A percentile compares a stretch with the other conserved stretches of the same genome.
Evolutionary conservation across 2,113 vertebrate genomes (phyloP).

Genomic region (Columba janthina): DNA sequence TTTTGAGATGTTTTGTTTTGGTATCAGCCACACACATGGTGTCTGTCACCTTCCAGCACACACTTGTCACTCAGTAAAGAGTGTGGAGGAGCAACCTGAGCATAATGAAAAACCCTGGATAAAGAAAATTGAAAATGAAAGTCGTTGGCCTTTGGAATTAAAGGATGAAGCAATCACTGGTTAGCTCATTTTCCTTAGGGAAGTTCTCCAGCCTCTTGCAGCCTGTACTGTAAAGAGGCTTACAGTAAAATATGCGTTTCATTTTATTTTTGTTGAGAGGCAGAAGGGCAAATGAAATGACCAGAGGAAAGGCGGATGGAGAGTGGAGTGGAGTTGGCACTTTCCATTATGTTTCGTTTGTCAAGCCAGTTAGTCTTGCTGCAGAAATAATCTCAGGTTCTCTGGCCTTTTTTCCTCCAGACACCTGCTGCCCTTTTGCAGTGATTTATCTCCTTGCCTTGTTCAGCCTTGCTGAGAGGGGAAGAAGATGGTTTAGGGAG

Average conservation of each 20-base stretch:
- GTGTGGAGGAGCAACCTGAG: not conserved
- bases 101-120: not conserved
- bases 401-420: not conserved
- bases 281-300: conserved; percentile 43
- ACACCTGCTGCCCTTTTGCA: conserved; percentile 23
- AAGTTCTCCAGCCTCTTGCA: not conserved
- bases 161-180: conserved; percentile 4
- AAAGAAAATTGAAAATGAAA: conserved; percentile 48
- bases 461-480: not conserved
- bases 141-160: conserved; percentile 33
- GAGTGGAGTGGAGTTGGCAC: not conserved
- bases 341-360: conserved; percentile 45
- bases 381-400: conserved; percentile 35
- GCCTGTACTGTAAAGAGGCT: conserved; percentile 47
- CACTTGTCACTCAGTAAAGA: not conserved
- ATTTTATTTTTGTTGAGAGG: conserved; percentile 13
- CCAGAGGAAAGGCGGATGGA: not conserved
- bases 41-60: not conserved
- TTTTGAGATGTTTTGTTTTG: not conserved
- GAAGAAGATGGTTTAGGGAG: not conserved
- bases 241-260: conserved; percentile 16
- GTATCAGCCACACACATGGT: not conserved
- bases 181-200: not conserved
- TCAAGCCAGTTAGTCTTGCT: conserved; percentile 44
- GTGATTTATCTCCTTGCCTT: not conserved